A percentile compares a stretch with the other conserved stretches of the same genome.
These are phyloP conservation scores for Ranitomeya variabilis DNA, from an alignment of 2,113 vertebrate genomes.

Conservation along the genomic window DNA sequence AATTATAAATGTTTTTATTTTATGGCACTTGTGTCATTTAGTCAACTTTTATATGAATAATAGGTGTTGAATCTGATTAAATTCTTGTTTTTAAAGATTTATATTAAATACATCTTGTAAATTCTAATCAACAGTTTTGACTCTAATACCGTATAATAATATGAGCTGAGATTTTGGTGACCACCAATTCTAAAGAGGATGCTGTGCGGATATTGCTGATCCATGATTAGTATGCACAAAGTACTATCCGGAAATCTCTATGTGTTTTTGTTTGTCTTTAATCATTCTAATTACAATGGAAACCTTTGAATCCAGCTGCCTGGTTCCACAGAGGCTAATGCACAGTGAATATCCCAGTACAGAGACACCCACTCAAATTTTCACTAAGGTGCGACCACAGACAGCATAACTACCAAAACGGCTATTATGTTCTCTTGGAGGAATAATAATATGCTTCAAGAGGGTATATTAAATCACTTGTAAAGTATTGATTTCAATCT, in stretches of 20 bases:
- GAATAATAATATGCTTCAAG: conserved; percentile 81
- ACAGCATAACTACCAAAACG: conserved; percentile 82
- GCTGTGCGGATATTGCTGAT: conserved; percentile 63
- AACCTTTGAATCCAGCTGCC: conserved; percentile 69
- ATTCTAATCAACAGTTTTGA: conserved; percentile 23
- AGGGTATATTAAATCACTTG: conserved; percentile 79
- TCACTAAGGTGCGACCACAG: conserved; percentile 71
- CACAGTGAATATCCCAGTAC: conserved; percentile 68
- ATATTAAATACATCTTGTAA: conserved; percentile 32
- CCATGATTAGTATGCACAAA: conserved; percentile 65
- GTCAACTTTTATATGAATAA: conserved; percentile 11
- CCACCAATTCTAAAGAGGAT: conserved; percentile 20
- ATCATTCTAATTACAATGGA: conserved; percentile 78
- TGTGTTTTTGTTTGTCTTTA: conserved; percentile 68
- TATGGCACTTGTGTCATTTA: not conserved
- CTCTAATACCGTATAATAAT: not conserved
- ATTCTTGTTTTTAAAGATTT: conserved; percentile 27
- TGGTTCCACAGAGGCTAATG: conserved; percentile 62
- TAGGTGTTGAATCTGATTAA: conserved; percentile 17
- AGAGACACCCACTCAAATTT: conserved; percentile 70
- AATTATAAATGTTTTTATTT: not conserved
- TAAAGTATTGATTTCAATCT: conserved; percentile 78
- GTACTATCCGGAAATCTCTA: conserved; percentile 64
- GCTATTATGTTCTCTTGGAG: conserved; percentile 76
- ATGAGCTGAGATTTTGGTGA: conserved; percentile 14